phyloP scores from a whole-genome alignment of 53 echinoderm and acorn worm species.

The Holothuria leucospilota region DNA sequence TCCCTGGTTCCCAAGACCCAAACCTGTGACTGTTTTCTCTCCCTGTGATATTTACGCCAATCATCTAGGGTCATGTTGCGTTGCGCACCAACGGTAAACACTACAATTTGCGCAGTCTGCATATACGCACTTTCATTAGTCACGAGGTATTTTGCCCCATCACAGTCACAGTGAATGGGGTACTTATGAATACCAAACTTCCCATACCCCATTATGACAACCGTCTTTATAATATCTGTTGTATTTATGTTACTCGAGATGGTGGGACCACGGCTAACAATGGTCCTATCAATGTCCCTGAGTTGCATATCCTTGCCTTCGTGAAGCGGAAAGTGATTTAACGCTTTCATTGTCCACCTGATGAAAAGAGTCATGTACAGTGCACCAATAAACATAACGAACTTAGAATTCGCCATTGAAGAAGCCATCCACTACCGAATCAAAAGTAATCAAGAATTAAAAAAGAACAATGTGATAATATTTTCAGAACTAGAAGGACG shows the following conservation, averaged over 20 bases:
- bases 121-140: conserved; percentile 8
- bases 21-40: background rate
- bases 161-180: conserved; percentile 21
- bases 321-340: background rate
- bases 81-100: conserved; percentile 28
- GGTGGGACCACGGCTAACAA: no score
- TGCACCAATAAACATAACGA: background rate
- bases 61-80: background rate
- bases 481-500: no score
- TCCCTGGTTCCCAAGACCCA: conserved; percentile 28
- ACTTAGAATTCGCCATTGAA: background rate
- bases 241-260: no score
- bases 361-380: conserved; percentile 5
- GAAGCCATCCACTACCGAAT: no score
- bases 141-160: background rate
- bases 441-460: no score
- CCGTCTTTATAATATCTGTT: background rate
- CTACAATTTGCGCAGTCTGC: background rate
- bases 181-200: conserved; percentile 13
- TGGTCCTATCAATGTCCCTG: no score
- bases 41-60: conserved; percentile 16
- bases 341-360: background rate
- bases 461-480: no score
- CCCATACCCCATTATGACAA: conserved; percentile 27
- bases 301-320: background rate